These are phyloP conservation scores for Sterna hirundo DNA, from an alignment of 2,113 vertebrate genomes.

Conservation along the genomic window DNA sequence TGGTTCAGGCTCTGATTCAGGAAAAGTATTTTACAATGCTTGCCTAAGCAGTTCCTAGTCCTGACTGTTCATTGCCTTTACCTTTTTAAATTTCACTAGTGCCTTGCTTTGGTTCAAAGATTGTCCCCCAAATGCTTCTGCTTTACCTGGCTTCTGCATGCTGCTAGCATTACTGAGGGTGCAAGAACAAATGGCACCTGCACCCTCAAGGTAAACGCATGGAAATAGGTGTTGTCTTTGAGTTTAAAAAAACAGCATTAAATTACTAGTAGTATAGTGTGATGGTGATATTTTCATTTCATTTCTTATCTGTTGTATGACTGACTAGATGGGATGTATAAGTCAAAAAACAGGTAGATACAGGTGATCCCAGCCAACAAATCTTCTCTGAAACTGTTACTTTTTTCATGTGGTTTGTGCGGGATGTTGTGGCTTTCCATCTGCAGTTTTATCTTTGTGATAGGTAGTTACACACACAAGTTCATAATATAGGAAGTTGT, in stretches of 20 bases:
- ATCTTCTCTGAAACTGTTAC: background rate
- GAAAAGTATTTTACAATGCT: background rate
- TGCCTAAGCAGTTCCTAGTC: background rate
- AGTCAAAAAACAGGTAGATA: background rate
- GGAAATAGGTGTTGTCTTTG: background rate
- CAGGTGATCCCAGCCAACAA: background rate
- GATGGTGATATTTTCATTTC: background rate
- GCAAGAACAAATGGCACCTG: background rate
- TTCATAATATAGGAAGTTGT: background rate
- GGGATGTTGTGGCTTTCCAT: background rate
- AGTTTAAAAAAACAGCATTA: background rate
- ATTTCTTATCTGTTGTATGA: background rate
- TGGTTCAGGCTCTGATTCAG: background rate
- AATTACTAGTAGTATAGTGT: background rate
- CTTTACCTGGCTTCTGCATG: background rate
- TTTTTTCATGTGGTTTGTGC: background rate
- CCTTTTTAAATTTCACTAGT: background rate
- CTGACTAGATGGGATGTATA: background rate
- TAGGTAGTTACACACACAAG: background rate
- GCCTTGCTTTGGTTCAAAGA: background rate
- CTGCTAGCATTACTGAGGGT: background rate
- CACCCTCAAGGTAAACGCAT: background rate
- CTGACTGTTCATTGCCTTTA: background rate
- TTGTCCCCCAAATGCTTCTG: background rate
- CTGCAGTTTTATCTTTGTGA: background rate